Evolutionary conservation across 2,113 vertebrate genomes (phyloP), one percentile per base, ranked within the genome.

Genomic region (Pavo muticus): DNA sequence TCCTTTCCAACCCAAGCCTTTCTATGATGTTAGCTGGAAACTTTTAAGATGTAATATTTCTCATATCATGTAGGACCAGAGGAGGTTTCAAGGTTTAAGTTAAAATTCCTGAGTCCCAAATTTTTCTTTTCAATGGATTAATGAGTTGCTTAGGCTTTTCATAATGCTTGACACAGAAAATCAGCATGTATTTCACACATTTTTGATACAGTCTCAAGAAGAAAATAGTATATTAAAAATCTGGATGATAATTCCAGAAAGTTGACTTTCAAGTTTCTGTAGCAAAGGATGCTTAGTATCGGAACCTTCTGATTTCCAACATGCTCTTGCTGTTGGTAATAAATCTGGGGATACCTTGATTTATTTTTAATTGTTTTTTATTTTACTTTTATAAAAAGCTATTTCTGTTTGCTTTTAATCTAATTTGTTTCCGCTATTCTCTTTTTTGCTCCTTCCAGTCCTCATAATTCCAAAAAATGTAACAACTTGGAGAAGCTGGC

Each of bases 61-160:
- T 37, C 50, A 17, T 81, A 0, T 40, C 59, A 14, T 3, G 21
- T 72, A 29, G 6, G 7, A 14, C 0, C 5, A 40, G 21, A 20
- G 32, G n/a, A 3, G 3, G 61, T 85, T 72, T 74, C 37, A 71
- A 57, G 7, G 13, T 67, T 35, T 59, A 56, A 60, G 14, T 52
- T 68, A 39, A 78, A 63, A 48, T 45, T 86, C 7, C 9, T 32
- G 32, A 63, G 10, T 59, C 20, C 81, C 13, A 70, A 11, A 14
- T 75, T 50, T 50, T 9, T 23, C 3, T 59, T 87, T 75, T 71
- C 9, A 21, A 6, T 79, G 45, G 20, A 30, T 85, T 65, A 14
- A 52, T 20, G 6, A 37, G 15, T 76, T 76, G 11, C 23, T 79
- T 65, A 69, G 52, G 11, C 8, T 83, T 92, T 61, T 68, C 6